These are phyloP conservation scores for Leptinotarsa haldemani DNA, from an alignment of 2,888 invertebrate genomes.

Conservation along the genomic window DNA sequence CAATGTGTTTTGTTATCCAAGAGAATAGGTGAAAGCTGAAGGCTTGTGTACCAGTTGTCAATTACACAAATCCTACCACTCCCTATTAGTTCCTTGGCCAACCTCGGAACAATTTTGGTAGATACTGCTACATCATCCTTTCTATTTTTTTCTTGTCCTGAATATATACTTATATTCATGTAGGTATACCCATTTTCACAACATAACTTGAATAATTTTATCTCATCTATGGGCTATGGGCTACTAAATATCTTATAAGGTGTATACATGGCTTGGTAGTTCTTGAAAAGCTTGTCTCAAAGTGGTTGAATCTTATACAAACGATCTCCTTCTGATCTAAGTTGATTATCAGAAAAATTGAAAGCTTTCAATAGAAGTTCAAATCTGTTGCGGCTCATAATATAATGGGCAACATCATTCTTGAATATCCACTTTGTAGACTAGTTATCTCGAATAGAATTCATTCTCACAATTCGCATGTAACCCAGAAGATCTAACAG, in stretches of 20 bases:
- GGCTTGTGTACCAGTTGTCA: constrained; percentile 44
- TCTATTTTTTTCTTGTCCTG: constrained; percentile 39
- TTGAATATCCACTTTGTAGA: constrained; percentile 28
- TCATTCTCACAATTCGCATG: constrained; percentile 32
- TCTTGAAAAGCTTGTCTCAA: constrained; percentile 42
- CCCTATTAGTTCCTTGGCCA: constrained; percentile 25
- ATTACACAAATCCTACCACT: constrained; percentile 32
- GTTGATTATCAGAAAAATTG: constrained; percentile 51
- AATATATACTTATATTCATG: constrained; percentile 43
- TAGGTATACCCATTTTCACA: constrained; percentile 41
- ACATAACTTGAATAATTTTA: constrained; percentile 53
- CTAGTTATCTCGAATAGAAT: constrained; percentile 39
- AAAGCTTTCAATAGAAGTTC: constrained; percentile 36
- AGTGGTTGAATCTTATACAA: constrained; percentile 47
- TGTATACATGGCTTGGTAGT: constrained; percentile 44
- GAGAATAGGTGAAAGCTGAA: constrained; percentile 39
- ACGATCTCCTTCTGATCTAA: constrained; percentile 44
- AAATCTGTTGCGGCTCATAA: constrained; percentile 38
- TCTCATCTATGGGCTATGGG: too few relatives aligned
- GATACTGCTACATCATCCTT: constrained; percentile 7
- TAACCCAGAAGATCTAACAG: constrained; percentile 39
- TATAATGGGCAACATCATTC: constrained; percentile 20
- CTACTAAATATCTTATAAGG: constrained; percentile 47
- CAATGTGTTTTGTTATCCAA: constrained; percentile 42
- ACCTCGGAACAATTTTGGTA: constrained; percentile 25